A percentile compares a stretch with the other conserved stretches of the same genome.
These are phyloP conservation scores for Sclerurus mexicanus DNA, from an alignment of 2,113 vertebrate species.

Conservation along the genomic window DNA sequence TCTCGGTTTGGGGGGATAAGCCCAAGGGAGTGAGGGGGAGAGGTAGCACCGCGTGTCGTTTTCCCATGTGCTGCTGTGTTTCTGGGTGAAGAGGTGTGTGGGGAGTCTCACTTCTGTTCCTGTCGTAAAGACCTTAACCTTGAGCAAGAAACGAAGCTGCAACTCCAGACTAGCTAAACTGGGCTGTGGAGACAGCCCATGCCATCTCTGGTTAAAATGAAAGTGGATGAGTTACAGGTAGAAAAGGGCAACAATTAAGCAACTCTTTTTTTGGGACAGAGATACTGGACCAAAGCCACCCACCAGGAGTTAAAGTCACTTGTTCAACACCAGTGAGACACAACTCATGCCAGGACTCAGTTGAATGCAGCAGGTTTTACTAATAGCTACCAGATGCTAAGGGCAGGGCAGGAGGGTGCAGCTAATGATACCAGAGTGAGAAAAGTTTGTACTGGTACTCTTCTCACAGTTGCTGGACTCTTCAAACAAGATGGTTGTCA, in stretches of 20 bases:
- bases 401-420: not conserved
- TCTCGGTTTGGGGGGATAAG: not conserved
- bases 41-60: rapidly evolving
- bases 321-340: not conserved
- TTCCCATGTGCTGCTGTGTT: not conserved
- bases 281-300: not conserved
- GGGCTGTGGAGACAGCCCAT: rapidly evolving
- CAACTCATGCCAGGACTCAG: not conserved
- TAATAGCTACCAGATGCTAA: not conserved
- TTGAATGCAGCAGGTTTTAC: rapidly evolving
- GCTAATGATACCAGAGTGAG: not conserved
- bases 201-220: not conserved
- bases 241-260: not conserved
- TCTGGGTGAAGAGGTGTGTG: not conserved
- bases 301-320: not conserved
- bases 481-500: not conserved
- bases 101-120: not conserved
- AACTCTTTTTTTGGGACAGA: not conserved
- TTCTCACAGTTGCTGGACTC: not conserved
- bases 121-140: not conserved
- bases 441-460: not conserved
- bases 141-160: not conserved
- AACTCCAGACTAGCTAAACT: rapidly evolving
- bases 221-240: not conserved
- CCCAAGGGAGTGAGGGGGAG: not conserved